A percentile compares a stretch with the other conserved stretches of the same genome.
Conservation (phyloP, 2,888 invertebrate genomes). For the Trilocha varians region DNA sequence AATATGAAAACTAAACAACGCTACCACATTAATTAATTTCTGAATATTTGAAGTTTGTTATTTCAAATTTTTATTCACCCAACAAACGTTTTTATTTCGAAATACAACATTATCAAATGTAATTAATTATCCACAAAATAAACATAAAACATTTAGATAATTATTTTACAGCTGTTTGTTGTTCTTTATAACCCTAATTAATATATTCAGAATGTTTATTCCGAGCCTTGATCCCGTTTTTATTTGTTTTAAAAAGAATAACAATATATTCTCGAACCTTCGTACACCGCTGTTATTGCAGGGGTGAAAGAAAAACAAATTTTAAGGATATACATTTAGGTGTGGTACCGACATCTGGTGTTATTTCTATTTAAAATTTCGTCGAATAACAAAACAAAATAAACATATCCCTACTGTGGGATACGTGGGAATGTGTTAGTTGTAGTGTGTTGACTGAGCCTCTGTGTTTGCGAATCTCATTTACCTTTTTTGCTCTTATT, state of each 20-base stretch:
- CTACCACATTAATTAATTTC: no score
- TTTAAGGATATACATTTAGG: constrained; percentile 30
- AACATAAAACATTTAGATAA: no score
- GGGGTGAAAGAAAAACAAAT: constrained; percentile 44
- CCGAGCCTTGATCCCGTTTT: constrained; percentile 6
- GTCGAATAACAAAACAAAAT: constrained; percentile 35
- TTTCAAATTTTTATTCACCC: no score
- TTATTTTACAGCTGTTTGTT: no score
- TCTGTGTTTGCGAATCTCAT: no score
- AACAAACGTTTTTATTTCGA: no score
- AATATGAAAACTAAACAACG: no score
- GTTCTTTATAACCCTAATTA: not conserved
- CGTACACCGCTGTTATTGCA: constrained; percentile 33
- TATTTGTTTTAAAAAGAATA: constrained; percentile 37
- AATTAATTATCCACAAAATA: no score
- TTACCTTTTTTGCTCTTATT: no score
- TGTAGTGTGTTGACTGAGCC: no score
- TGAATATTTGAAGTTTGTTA: no score
- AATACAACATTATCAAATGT: no score
- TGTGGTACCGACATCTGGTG: constrained; percentile 37
- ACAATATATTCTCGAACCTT: constrained; percentile 29
- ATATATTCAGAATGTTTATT: constrained; percentile 1
- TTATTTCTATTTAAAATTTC: constrained; percentile 43
- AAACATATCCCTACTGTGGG: constrained; percentile 35
- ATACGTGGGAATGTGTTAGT: constrained; percentile 29